phyloP scores from a whole-genome alignment of 2,888 invertebrate species.

The Phlogophora meticulosa region DNA sequence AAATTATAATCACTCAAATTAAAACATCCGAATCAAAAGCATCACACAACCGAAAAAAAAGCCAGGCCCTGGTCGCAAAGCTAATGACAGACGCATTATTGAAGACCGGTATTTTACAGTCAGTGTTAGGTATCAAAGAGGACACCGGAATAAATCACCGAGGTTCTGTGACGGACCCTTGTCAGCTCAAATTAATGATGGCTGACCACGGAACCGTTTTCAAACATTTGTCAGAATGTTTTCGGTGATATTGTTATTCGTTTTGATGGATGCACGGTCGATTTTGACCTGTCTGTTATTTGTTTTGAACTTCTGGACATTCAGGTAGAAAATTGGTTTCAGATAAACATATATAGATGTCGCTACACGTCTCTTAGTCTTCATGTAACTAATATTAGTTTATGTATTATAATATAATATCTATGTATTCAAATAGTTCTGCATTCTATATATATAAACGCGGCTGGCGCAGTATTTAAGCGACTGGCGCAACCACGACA shows the following conservation, averaged over 20 bases:
- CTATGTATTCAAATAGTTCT: too few species aligned
- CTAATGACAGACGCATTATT: constrained; percentile 62
- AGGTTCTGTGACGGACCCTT: constrained; percentile 66
- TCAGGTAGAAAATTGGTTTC: too few species aligned
- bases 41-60: constrained; percentile 10
- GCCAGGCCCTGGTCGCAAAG: constrained; percentile 47
- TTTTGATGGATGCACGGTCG: constrained; percentile 32
- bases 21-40: not conserved
- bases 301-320: not conserved
- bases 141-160: constrained; percentile 70
- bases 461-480: too few species aligned
- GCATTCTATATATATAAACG: too few species aligned
- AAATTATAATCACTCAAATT: too few species aligned
- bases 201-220: constrained; percentile 45
- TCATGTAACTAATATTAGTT: too few species aligned
- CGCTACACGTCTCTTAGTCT: too few species aligned
- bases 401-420: too few species aligned
- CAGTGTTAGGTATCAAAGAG: constrained; percentile 66
- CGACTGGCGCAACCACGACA: too few species aligned
- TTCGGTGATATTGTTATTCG: constrained; percentile 42
- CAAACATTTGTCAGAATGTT: constrained; percentile 57
- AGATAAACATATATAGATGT: too few species aligned
- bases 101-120: constrained; percentile 57
- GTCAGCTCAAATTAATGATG: constrained; percentile 72
- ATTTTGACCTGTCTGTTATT: not conserved